These are phyloP conservation scores for Premnoplex brunnescens DNA, from an alignment of 2,797 vertebrate species.

Conservation along the genomic window DNA sequence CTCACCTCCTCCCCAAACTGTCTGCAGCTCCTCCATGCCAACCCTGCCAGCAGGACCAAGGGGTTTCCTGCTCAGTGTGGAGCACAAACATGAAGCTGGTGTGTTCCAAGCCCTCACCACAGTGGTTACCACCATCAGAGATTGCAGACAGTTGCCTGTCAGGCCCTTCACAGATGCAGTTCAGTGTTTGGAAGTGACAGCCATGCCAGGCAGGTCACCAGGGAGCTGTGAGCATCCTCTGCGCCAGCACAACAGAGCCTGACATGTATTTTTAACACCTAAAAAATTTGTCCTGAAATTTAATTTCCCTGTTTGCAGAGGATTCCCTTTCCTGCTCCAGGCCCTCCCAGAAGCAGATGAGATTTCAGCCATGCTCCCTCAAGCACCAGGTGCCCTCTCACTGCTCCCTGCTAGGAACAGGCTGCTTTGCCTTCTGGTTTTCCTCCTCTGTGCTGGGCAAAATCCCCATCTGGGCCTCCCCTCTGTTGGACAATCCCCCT, in stretches of 20 bases:
- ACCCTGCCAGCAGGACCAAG: neutral
- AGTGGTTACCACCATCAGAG: fast-evolving
- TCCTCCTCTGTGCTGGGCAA: neutral
- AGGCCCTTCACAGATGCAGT: fast-evolving
- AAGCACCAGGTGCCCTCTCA: neutral
- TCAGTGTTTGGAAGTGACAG: neutral
- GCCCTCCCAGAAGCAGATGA: neutral
- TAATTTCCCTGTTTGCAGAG: neutral
- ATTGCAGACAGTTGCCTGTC: fast-evolving
- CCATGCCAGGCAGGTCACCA: fast-evolving
- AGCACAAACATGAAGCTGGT: neutral
- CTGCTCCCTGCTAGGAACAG: neutral
- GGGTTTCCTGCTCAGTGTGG: neutral
- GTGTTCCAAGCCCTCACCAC: neutral
- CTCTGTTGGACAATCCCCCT: neutral
- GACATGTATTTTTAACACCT: neutral
- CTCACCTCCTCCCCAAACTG: neutral
- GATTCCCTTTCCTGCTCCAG: neutral
- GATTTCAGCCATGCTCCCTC: fast-evolving
- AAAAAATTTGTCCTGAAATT: fast-evolving
- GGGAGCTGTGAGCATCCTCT: neutral
- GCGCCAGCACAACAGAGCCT: fast-evolving
- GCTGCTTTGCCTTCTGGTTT: neutral
- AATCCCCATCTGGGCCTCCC: fast-evolving
- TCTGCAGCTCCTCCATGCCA: neutral